phyloP scores from a whole-genome alignment of 2,113 vertebrate species.

The Zapornia atra region DNA sequence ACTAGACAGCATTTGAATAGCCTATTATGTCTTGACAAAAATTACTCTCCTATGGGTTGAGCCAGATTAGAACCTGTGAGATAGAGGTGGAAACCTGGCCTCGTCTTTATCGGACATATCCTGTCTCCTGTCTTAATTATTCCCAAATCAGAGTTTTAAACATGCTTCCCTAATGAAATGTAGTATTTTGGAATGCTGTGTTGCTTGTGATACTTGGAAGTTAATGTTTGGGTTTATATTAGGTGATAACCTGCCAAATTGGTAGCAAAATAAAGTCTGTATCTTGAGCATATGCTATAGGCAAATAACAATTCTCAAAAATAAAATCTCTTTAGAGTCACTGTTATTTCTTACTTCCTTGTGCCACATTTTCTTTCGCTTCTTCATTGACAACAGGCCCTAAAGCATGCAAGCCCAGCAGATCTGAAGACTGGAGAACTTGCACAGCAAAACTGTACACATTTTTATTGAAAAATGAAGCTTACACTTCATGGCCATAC shows the following conservation, averaged over 20 bases:
- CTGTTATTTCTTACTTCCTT: background rate
- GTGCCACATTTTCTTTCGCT: background rate
- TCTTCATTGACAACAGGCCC: background rate
- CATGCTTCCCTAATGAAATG: background rate
- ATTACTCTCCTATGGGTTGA: background rate
- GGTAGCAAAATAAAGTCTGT: background rate
- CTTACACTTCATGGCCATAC: background rate
- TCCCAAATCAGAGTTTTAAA: background rate
- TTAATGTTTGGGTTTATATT: background rate
- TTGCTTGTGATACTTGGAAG: background rate
- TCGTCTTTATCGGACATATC: background rate
- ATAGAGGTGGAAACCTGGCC: background rate
- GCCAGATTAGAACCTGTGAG: background rate
- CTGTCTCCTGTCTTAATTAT: background rate
- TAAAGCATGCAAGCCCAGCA: background rate
- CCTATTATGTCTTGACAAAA: background rate
- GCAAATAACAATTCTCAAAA: fast-evolving
- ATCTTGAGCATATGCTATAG: background rate
- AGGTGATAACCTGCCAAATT: background rate
- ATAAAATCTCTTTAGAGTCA: background rate
- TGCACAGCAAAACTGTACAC: background rate
- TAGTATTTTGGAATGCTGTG: background rate
- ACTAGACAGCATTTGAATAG: background rate
- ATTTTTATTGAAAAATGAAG: background rate
- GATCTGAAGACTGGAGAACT: background rate